Base-by-base conservation (phyloP, 2,797 vertebrate species). In the Acropternis orthonyx region DNA sequence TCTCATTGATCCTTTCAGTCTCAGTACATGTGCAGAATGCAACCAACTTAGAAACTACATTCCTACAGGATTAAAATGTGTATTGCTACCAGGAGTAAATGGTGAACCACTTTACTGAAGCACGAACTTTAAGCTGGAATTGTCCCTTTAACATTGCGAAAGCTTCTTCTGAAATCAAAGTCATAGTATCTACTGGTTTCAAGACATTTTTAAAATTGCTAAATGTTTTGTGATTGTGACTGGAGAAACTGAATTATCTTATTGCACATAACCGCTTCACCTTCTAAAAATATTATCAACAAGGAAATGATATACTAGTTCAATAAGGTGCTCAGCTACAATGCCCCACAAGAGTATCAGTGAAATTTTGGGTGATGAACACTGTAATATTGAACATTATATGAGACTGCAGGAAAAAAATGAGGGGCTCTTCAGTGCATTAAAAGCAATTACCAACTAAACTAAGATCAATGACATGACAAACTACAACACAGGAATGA, bases 371-470 rank as follows among this genome's bases (percentile, higher is more conserved):
- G 77, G 22, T 82, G 89, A 95, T 76, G 77, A 95, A 95, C 28
- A 28, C 36, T 32, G 28, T 48, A 93, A 96, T 83, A 88, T 3
- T 61, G 34, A 96, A 74, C 79, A 74, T 78, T 89, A 55, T 28
- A 72, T 43, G 62, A 93, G 32, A 92, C 56, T 22, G 37, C 86
- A 93, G 34, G 46, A 41, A 95, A 62, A 88, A 89, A 88, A 55
- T 46, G 24, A 93, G 32, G 59, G 83, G 92, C 82, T 82, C 83
- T 93, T 94, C 79, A 87, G 46, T 71, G 83, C 78, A 93, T 97
- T 97, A 92, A 96, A 97, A 91, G 55, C 66, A 96, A 96, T 96
- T 94, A 93, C 58, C 82, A 81, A 54, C 77, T 93, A 93, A 97
- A 92, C 37, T 67, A 83, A 96, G 92, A 95, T 93, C 94, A 87